Evolutionary conservation across 2,113 vertebrate genomes (phyloP).

Genomic region (Nerophis ophidion): DNA sequence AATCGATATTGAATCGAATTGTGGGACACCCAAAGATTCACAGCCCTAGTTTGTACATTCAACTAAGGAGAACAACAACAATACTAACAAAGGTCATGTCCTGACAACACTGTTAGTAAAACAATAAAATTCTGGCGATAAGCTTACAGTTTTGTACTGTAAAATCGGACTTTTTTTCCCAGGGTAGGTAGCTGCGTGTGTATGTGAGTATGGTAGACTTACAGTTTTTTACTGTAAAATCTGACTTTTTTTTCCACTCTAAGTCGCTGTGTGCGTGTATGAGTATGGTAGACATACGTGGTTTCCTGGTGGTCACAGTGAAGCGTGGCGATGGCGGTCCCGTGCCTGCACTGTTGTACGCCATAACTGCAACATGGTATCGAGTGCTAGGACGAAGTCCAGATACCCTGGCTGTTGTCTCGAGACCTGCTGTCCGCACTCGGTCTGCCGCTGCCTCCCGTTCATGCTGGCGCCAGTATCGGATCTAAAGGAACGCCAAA

Average conservation of each 20-base stretch:
- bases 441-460: constrained; percentile 89
- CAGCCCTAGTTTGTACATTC: too few species aligned
- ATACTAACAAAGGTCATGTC: too few species aligned
- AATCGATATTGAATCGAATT: too few species aligned
- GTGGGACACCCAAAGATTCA: too few species aligned
- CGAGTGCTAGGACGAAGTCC: constrained; percentile 85
- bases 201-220: background rate
- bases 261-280: background rate
- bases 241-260: too few species aligned
- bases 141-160: too few species aligned
- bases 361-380: constrained; percentile 86
- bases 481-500: constrained; percentile 72
- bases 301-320: constrained; percentile 82
- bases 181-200: background rate
- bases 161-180: too few species aligned
- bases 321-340: constrained; percentile 83
- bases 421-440: constrained; percentile 83
- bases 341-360: constrained; percentile 91
- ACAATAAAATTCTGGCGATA: too few species aligned
- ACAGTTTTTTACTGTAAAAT: too few species aligned
- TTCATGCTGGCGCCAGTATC: constrained; percentile 91
- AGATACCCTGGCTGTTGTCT: constrained; percentile 76
- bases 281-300: constrained; percentile 70
- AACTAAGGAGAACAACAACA: too few species aligned
- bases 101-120: too few species aligned